A percentile compares a stretch with the other conserved stretches of the same genome.
Evolutionary conservation across 2,113 vertebrate genomes (phyloP).

Genomic region (Lathamus discolor): DNA sequence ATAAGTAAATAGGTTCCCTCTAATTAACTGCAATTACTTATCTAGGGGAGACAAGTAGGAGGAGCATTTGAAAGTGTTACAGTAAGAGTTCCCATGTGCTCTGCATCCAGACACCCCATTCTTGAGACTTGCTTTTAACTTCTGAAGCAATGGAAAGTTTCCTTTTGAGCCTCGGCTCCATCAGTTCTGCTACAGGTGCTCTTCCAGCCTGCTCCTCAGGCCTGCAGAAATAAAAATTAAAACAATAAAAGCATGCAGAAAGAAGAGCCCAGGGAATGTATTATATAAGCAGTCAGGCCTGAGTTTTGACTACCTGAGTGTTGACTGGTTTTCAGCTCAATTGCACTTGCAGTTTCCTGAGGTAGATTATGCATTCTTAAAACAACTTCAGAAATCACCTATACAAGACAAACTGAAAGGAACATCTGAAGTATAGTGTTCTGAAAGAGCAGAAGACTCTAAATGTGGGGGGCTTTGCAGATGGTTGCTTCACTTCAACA

Average conservation of each 20-base stretch:
- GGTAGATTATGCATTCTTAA: neutral
- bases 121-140: neutral
- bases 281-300: neutral
- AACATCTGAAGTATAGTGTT: neutral
- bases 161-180: neutral
- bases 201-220: neutral
- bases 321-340: neutral
- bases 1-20: neutral
- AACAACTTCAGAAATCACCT: neutral
- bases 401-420: neutral
- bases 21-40: neutral
- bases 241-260: neutral
- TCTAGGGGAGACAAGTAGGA: neutral
- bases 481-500: neutral
- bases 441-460: neutral
- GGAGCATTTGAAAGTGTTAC: neutral
- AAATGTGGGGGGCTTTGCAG: neutral
- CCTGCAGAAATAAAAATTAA: neutral
- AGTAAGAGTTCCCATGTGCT: neutral
- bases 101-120: neutral
- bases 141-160: neutral
- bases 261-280: neutral
- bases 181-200: neutral
- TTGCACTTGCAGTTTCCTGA: neutral
- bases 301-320: neutral